Percentiles rank a stretch among this genome's conserved stretches.
Evolutionary conservation across 2,888 invertebrate species (phyloP).

Genomic region (Cremastinae sp.): DNA sequence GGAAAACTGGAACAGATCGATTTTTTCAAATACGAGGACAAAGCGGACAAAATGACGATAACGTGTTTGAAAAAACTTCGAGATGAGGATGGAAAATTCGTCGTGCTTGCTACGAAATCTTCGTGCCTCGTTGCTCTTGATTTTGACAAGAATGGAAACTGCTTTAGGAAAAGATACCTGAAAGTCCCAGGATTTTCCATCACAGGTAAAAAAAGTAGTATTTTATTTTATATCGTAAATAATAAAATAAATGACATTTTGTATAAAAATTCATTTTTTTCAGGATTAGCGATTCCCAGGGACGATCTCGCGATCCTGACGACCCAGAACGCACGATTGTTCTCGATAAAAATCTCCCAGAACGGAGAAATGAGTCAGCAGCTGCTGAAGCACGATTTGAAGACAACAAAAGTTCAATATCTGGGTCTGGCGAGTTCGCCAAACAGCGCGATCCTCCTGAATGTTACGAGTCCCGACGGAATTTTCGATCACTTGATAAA

Average conservation of each 20-base stretch:
- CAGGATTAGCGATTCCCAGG: constrained; percentile 68
- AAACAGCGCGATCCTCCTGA: constrained; percentile 68
- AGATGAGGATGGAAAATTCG: constrained; percentile 49
- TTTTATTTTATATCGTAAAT: background rate
- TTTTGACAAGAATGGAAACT: constrained; percentile 63
- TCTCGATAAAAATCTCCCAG: constrained; percentile 51
- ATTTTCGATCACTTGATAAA: constrained; percentile 76
- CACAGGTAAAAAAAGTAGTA: constrained; percentile 69
- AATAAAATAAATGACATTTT: background rate
- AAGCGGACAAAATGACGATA: constrained; percentile 68
- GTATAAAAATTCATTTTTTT: background rate
- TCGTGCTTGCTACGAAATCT: constrained; percentile 70
- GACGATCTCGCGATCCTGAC: constrained; percentile 66
- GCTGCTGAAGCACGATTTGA: constrained; percentile 63
- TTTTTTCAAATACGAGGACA: constrained; percentile 63
- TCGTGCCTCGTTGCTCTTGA: constrained; percentile 66
- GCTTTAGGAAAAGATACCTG: constrained; percentile 63
- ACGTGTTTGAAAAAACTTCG: constrained; percentile 64
- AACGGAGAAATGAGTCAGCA: constrained; percentile 56
- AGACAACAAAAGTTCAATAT: constrained; percentile 69
- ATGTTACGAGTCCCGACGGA: constrained; percentile 73
- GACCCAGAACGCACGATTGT: constrained; percentile 70
- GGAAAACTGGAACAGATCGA: constrained; percentile 54
- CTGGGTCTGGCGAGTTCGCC: constrained; percentile 72
- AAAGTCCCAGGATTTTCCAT: constrained; percentile 70